phyloP scores from a whole-genome alignment of 2,888 invertebrate genomes.

The Eupithecia subumbrata region DNA sequence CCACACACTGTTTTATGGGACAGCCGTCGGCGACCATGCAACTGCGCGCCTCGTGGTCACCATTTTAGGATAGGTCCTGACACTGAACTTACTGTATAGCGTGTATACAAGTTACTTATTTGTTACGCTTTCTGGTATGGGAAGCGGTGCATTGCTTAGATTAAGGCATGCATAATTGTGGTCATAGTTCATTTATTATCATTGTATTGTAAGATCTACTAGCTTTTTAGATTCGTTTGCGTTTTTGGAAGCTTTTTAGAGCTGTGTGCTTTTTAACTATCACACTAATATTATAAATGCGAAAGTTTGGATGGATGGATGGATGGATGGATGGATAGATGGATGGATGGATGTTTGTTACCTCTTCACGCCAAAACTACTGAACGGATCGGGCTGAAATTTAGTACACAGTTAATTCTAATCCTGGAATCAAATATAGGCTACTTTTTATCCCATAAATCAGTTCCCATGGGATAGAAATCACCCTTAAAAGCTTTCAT shows the following conservation, averaged over 20 bases:
- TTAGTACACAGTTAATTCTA: too few species aligned
- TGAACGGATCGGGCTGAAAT: too few species aligned
- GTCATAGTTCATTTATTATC: neutral
- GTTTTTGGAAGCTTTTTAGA: neutral
- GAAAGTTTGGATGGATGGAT: too few species aligned
- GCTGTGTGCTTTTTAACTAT: neutral
- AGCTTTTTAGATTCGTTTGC: neutral
- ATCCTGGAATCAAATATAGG: too few species aligned
- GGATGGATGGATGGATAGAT: too few species aligned
- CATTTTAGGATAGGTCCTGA: slow-evolving; percentile 65
- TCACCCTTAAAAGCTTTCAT: too few species aligned
- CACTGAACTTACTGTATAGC: slow-evolving; percentile 43
- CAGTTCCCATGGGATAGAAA: too few species aligned
- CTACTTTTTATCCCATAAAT: too few species aligned
- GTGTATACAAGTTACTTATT: slow-evolving; percentile 48
- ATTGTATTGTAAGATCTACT: neutral
- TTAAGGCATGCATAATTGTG: slow-evolving; percentile 4
- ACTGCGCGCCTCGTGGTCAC: slow-evolving; percentile 61
- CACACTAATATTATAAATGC: too few species aligned
- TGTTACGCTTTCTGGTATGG: slow-evolving; percentile 45
- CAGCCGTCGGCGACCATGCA: slow-evolving; percentile 61
- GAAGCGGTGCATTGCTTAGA: slow-evolving; percentile 13
- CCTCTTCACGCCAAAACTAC: too few species aligned
- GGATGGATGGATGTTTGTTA: too few species aligned
- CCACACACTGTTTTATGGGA: slow-evolving; percentile 57